Percentiles rank a stretch among this genome's conserved stretches.
Evolutionary conservation across 2,888 invertebrate genomes (phyloP).

Genomic region (Ramazzottius varieornatus): DNA sequence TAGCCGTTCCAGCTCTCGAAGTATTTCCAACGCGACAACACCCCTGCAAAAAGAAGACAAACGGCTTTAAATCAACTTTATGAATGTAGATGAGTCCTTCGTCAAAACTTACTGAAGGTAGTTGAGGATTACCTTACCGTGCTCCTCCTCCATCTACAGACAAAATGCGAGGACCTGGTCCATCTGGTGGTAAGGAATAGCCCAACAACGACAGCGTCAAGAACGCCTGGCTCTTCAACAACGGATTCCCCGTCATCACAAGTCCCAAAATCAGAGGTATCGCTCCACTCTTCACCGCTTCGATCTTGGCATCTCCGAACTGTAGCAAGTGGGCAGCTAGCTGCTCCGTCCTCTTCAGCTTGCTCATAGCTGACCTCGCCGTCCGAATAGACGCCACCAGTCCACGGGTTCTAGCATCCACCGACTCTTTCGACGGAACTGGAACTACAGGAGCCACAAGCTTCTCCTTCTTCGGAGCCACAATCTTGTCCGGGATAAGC

Average conservation of each 20-base stretch:
- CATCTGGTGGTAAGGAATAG: constrained; percentile 37
- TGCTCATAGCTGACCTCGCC: neutral
- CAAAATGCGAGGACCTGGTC: constrained; percentile 47
- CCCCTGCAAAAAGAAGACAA: constrained; percentile 30
- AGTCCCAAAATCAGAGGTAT: constrained; percentile 36
- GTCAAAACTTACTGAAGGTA: no score
- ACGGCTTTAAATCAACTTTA: no score
- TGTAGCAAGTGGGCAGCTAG: constrained; percentile 42
- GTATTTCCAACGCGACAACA: constrained; percentile 53
- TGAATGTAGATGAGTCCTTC: no score
- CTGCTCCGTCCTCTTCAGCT: constrained; percentile 37
- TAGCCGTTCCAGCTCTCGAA: constrained; percentile 44
- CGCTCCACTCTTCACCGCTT: constrained; percentile 45
- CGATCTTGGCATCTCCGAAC: constrained; percentile 42
- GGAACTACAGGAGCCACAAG: no score
- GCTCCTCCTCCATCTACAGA: constrained; percentile 73
- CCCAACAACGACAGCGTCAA: constrained; percentile 41
- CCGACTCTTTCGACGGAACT: neutral
- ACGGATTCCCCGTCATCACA: constrained; percentile 11
- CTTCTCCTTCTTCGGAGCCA: neutral
- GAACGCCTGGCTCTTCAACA: neutral
- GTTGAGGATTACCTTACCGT: constrained; percentile 22
- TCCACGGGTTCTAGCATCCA: neutral
- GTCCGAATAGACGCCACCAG: neutral
- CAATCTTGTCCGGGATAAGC: neutral